Evolutionary conservation across 2,113 vertebrate species (phyloP).

Genomic region (Campylomormyrus tamandua): DNA sequence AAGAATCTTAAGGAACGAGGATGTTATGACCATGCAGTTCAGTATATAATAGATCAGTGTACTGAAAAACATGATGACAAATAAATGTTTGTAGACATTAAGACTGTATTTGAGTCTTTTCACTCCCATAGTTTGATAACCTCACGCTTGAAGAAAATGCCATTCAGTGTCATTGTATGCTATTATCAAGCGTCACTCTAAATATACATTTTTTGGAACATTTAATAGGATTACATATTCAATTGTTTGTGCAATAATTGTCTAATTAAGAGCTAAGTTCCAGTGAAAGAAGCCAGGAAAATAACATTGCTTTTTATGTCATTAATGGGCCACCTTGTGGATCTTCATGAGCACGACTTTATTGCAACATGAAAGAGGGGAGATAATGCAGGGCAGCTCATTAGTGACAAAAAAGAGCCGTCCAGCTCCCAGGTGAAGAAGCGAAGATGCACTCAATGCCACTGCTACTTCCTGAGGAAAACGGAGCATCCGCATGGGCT

Average conservation of each 20-base stretch:
- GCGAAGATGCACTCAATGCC: not conserved
- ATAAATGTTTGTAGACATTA: not conserved
- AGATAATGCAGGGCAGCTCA: slow-evolving; percentile 9
- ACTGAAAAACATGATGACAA: not conserved
- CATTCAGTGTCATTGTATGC: not conserved
- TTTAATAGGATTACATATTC: not conserved
- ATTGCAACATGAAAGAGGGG: not conserved
- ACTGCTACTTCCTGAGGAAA: not conserved
- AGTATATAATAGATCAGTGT: not conserved
- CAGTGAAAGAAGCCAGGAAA: not conserved
- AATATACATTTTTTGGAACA: not conserved
- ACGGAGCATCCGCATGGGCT: too few relatives aligned
- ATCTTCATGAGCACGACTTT: not conserved
- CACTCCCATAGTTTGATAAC: not conserved
- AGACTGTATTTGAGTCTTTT: not conserved
- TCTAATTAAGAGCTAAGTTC: not conserved
- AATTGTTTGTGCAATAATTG: not conserved
- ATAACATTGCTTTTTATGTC: not conserved
- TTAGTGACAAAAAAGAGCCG: slow-evolving; percentile 1
- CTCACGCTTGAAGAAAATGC: not conserved
- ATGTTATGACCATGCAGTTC: not conserved
- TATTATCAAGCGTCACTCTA: not conserved
- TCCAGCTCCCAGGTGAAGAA: not conserved
- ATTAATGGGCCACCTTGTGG: not conserved
- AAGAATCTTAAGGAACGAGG: not conserved